phyloP scores from a whole-genome alignment of 2,113 vertebrate species.

The Elachura formosa region DNA sequence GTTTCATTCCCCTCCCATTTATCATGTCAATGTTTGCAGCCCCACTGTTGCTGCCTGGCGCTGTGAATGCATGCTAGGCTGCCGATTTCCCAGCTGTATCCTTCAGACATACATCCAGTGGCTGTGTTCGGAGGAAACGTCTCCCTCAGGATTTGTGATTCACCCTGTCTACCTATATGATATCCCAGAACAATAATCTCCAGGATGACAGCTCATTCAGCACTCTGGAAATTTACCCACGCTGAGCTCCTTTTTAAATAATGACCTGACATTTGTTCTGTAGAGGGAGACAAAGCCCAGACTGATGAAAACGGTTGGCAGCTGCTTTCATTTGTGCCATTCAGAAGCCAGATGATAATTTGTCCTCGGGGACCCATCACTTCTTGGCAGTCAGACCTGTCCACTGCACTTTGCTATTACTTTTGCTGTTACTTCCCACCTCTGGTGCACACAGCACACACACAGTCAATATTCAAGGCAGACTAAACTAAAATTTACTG shows the following conservation, averaged over 20 bases:
- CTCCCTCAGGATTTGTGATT: neutral
- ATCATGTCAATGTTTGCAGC: neutral
- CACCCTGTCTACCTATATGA: neutral
- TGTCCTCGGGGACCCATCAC: neutral
- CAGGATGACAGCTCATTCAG: conserved; percentile 35
- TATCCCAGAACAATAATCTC: conserved; percentile 2
- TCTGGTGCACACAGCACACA: neutral
- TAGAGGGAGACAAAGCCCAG: conserved; percentile 66
- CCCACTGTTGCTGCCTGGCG: neutral
- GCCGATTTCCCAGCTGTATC: neutral
- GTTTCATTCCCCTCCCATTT: neutral
- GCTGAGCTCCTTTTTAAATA: conserved; percentile 24
- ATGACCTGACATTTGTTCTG: conserved; percentile 61
- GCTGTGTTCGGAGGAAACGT: neutral
- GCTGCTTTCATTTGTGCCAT: conserved; percentile 53
- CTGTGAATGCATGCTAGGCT: accelerated
- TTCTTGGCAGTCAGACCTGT: conserved; percentile 39
- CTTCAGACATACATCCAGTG: neutral
- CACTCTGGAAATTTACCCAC: neutral
- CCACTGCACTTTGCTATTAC: neutral
- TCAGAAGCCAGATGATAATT: conserved; percentile 45
- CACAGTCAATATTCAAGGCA: neutral
- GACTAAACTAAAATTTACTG: neutral
- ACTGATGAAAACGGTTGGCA: conserved; percentile 50
- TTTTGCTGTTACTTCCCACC: neutral